Evolutionary conservation across 1,140 invertebrate species (phyloP), one percentile per base, ranked within the genome.

Genomic region (Drosophila prosaltans): DNA sequence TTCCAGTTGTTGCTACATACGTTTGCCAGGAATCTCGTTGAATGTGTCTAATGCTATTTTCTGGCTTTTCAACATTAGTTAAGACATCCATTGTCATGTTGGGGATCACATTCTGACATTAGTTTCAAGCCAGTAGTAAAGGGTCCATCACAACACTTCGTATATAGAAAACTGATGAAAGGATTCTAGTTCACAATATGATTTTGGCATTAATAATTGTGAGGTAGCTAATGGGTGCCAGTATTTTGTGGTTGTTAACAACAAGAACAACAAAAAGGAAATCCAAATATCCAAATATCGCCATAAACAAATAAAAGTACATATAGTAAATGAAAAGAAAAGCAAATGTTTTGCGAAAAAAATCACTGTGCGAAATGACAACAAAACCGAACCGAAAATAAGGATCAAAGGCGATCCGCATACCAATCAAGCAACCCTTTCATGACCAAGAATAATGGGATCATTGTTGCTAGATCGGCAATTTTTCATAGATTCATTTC

Each of bases 11-110:
- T 36, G 32, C 16, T 16, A 16, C 16, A 16, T 16, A 16, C 16
- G 32, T 36, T 36, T 36, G 32, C 32, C 6, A 36, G 71, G 57
- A 39, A 28, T 75, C 66, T 63, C 64, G 21, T 41, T 74, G 69
- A 83, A 36, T 84, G 73, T 73, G 69, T 85, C 73, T 85, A 85
- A 85, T 84, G 55, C 81, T 81, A 75, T 81, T 74, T 84, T 72
- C 75, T 65, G 54, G 32, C 58, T 67, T 81, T 41, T 63, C 36
- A 10, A 16, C 21, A 1, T 51, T 51, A 55, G 30, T 26, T 54
- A 51, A 51, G 45, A 24, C 45, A 3, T 26, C 6, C 39, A 40
- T 51, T 65, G 73, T 71, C 43, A 41, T 62, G 16, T 21, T 36
- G 61, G 41, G 43, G 28, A 24, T 67, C 43, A 45, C 55, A 51